Evolutionary conservation across 2,797 vertebrate genomes (phyloP), one percentile per base, ranked within the genome.

Genomic region (Mus spretus): DNA sequence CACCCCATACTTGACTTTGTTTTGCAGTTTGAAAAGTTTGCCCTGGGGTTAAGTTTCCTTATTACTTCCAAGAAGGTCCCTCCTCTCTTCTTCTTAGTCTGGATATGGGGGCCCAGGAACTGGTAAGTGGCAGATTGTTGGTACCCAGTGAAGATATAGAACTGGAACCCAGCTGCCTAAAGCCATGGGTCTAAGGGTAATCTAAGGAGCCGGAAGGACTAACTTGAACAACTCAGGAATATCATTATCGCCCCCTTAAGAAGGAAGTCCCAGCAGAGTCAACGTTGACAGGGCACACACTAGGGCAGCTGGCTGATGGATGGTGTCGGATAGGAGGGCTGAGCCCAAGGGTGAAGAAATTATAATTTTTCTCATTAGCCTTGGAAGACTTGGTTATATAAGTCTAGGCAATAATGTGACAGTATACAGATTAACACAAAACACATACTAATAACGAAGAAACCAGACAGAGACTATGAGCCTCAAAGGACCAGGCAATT

Each of bases 21-120:
- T 72, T 57, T 89, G 78, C 86, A 44, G 40, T 44, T 97, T 85
- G 61, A 24, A n/a, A 90, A 86, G 95, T 96, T 93, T 86, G 67
- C 85, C 19, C 59, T 11, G 17, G 55, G 22, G 4, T 55, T 72
- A 53, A 65, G 9, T 19, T 37, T 63, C 50, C 26, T 61, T 31
- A 50, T 20, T 28, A 63, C 13, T n/a, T 85, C 28, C 20, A 20
- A 44, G 44, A 85, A 31, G 40, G 20, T 8, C 63, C 22, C 28
- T 47, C 26, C 20, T 40, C 34, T 40, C 14, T 26, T 47, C 31
- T 34, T 40, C 8, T 50, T 72, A 65, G 72, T 13, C 34, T 31
- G 0, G 26, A 31, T 59, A 47, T 59, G 59, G n/a, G n/a, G 72
- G 72, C 75, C 24, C 50, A 55, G 74, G 47, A 63, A 14, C 50